These are phyloP conservation scores for Stenodera caucasica DNA, from an alignment of 2,888 invertebrate species.

Conservation along the genomic window DNA sequence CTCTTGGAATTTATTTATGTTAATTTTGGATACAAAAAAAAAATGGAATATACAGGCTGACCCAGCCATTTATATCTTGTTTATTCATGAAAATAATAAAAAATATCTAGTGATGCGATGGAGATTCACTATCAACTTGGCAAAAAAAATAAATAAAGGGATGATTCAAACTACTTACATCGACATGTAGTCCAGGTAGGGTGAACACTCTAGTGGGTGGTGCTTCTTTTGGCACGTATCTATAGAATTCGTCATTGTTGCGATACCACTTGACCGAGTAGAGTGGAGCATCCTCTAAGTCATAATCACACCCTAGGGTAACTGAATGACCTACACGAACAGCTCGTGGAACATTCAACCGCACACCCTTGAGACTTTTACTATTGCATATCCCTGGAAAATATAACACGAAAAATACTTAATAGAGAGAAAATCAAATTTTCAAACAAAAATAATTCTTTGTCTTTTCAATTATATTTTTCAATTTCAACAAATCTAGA, in stretches of 20 bases:
- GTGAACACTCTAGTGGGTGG: constrained; percentile 71
- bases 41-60: no score
- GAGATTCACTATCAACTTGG: no score
- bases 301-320: constrained; percentile 54
- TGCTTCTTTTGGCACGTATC: constrained; percentile 71
- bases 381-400: constrained; percentile 50
- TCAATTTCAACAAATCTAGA: no score
- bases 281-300: constrained; percentile 60
- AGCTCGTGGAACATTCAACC: constrained; percentile 51
- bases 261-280: constrained; percentile 80
- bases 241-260: constrained; percentile 73
- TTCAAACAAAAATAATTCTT: no score
- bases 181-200: constrained; percentile 68
- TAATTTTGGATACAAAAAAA: no score
- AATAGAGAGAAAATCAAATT: no score
- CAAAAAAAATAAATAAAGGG: no score
- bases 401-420: background rate
- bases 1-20: no score
- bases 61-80: no score
- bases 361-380: constrained; percentile 49
- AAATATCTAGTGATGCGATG: no score
- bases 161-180: constrained; percentile 61
- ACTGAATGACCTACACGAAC: constrained; percentile 54
- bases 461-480: no score
- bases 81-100: no score